Percentiles rank a stretch among this genome's conserved stretches.
These are phyloP conservation scores for Drosophila longiperda DNA, from an alignment of 2,888 invertebrate species.

Conservation along the genomic window DNA sequence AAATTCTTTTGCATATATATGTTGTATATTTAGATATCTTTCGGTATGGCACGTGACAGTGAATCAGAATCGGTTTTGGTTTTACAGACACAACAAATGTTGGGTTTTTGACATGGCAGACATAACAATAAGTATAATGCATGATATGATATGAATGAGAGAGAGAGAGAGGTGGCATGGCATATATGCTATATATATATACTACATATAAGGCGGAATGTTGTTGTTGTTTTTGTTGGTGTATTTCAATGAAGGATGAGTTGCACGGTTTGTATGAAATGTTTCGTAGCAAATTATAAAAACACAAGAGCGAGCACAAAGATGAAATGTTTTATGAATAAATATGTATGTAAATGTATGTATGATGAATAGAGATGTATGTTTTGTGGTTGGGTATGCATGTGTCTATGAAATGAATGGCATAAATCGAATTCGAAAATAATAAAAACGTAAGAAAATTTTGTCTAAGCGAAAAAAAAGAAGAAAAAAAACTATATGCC, in stretches of 20 bases:
- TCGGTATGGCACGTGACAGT: slow-evolving; percentile 59
- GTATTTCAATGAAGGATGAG: slow-evolving; percentile 40
- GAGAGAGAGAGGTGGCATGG: slow-evolving; percentile 24
- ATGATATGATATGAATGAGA: slow-evolving; percentile 19
- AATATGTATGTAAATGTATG: slow-evolving; percentile 17
- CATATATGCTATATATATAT: slow-evolving; percentile 4
- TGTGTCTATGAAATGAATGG: slow-evolving; percentile 48
- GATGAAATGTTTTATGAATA: slow-evolving; percentile 36
- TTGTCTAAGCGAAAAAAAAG: slow-evolving; percentile 41
- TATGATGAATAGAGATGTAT: slow-evolving; percentile 21
- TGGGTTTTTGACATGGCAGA: slow-evolving; percentile 35
- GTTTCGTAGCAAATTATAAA: slow-evolving; percentile 39
- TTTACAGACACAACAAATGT: slow-evolving; percentile 59
- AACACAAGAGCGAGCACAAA: slow-evolving; percentile 62
- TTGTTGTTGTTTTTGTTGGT: neutral
- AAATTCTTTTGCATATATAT: slow-evolving; percentile 32
- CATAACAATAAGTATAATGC: slow-evolving; percentile 41
- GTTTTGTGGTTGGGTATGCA: slow-evolving; percentile 30
- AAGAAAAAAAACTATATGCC: slow-evolving; percentile 42
- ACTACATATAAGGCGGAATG: slow-evolving; percentile 21
- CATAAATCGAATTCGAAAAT: slow-evolving; percentile 73
- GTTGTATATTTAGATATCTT: slow-evolving; percentile 1
- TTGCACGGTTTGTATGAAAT: slow-evolving; percentile 62
- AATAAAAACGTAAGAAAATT: slow-evolving; percentile 62
- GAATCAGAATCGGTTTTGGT: slow-evolving; percentile 35